These are phyloP conservation scores for Magallana gigas DNA, from an alignment of 1,140 invertebrate species.

Conservation along the genomic window DNA sequence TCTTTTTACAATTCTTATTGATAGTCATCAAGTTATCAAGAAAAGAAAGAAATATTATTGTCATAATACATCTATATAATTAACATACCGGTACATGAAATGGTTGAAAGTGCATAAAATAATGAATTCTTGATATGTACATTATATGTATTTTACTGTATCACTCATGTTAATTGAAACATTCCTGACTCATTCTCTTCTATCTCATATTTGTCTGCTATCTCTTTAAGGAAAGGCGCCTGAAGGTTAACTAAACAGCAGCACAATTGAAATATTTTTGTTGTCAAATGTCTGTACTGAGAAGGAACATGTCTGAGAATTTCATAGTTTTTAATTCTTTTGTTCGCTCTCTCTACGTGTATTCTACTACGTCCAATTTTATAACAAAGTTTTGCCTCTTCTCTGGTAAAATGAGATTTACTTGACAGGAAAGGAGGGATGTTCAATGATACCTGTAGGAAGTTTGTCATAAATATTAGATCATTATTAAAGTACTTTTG, in stretches of 20 bases:
- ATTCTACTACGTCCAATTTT: constrained; percentile 53
- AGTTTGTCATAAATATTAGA: constrained; percentile 61
- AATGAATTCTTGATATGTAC: not conserved
- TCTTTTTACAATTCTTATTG: too few relatives aligned
- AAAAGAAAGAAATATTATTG: too few relatives aligned
- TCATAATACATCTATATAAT: not conserved
- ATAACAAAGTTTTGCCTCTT: constrained; percentile 53
- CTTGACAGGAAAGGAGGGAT: constrained; percentile 59
- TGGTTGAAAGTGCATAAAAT: constrained; percentile 8
- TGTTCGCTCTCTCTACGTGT: constrained; percentile 51
- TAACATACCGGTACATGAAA: not conserved
- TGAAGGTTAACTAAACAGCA: constrained; percentile 23
- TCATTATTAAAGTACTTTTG: not conserved
- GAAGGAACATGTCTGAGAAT: constrained; percentile 45
- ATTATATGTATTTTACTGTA: constrained; percentile 2
- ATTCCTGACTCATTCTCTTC: not conserved
- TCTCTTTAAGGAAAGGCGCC: constrained; percentile 54
- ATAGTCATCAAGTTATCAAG: too few relatives aligned
- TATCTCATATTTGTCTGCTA: constrained; percentile 56
- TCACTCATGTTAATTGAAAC: not conserved
- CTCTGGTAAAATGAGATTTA: constrained; percentile 57
- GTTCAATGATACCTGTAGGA: constrained; percentile 56
- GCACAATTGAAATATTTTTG: constrained; percentile 53
- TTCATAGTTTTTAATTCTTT: constrained; percentile 46
- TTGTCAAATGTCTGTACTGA: constrained; percentile 51